Base-by-base conservation (phyloP, 2,113 vertebrate species). In the Lathamus discolor region DNA sequence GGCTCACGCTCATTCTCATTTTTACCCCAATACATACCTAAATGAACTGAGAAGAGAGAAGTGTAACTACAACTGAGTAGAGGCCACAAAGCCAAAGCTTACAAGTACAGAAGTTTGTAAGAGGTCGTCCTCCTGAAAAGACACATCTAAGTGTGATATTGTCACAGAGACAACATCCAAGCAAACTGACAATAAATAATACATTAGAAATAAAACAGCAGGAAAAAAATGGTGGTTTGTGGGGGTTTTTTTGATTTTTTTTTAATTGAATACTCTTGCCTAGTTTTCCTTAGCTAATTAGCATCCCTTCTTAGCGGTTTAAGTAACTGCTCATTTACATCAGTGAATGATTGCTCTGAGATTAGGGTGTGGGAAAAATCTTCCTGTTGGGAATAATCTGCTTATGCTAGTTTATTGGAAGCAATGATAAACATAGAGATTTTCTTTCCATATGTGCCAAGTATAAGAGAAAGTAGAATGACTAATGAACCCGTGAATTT, bases 291-390 rank as follows among this genome's bases (percentile, higher is more conserved):
- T 95, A 86, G 97, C 97, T 99, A 98, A 99, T 99, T 99, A 99
- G 95, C 97, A 98, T 97, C 98, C 96, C 95, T 98, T 98, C 97
- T 97, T 97, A 98, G 98, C 73, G 95, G 97, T 98, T 98, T 98
- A 98, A 99, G 98, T 98, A 99, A 99, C 98, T 98, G 98, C 98
- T 99, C 98, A 98, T 99, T 99, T 98, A 99, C 98, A 98, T 97
- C 95, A 97, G 97, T 99, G 98, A 99, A 98, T 98, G 98, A 99
- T 98, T 98, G 98, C 98, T 98, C 87, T 97, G 97, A 98, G 98
- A 99, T 98, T 98, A 98, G 97, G 96, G 96, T 96, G 96, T 92
- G 97, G 97, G 98, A 98, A 98, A 98, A 97, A 98, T 97, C 88
- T 98, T 98, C 98, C 98, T 98, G 96, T 94, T 93, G 98, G 98